These are phyloP conservation scores for Perca schrenkii DNA, from an alignment of 2,113 vertebrate species.

Conservation along the genomic window DNA sequence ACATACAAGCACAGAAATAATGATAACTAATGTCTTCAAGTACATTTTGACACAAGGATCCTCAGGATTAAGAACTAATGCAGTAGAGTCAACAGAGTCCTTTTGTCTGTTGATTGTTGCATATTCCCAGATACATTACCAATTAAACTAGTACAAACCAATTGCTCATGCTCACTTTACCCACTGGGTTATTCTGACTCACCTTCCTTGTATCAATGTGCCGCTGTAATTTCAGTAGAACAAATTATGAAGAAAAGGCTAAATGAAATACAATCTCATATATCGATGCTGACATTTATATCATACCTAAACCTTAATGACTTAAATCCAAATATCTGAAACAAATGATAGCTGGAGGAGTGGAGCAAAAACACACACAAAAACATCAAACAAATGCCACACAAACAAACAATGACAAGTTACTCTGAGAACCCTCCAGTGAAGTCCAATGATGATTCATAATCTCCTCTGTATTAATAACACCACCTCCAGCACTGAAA, in stretches of 20 bases:
- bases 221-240: neutral
- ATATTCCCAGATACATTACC: neutral
- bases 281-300: neutral
- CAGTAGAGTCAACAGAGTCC: neutral
- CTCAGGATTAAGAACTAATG: neutral
- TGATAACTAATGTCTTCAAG: neutral
- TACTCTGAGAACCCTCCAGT: constrained; percentile 63
- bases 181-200: neutral
- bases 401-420: neutral
- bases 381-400: neutral
- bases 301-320: neutral
- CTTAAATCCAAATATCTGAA: neutral
- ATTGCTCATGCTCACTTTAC: too few relatives aligned
- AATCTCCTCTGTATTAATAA: constrained; percentile 88
- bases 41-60: neutral
- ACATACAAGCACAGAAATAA: neutral
- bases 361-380: neutral
- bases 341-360: neutral
- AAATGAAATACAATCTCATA: neutral
- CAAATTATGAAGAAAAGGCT: neutral
- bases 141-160: neutral
- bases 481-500: constrained; percentile 85
- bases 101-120: neutral
- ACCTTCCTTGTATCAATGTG: neutral
- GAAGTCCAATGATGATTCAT: constrained; percentile 83